Percentiles rank a stretch among this genome's conserved stretches.
Evolutionary conservation across 2,113 vertebrate genomes (phyloP).

Genomic region (Pelodiscus sinensis): DNA sequence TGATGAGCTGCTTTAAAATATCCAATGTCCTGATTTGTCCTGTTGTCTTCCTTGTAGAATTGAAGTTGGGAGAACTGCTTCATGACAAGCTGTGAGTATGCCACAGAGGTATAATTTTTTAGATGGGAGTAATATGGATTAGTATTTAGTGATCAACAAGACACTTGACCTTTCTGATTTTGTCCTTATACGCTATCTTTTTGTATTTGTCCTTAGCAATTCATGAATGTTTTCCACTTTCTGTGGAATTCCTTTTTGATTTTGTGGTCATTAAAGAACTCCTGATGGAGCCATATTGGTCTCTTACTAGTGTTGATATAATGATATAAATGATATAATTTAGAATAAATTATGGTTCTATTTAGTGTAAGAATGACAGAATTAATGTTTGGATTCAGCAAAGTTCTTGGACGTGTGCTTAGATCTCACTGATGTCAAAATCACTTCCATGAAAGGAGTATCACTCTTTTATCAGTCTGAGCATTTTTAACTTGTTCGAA

Average conservation of each 20-base stretch:
- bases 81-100: slow-evolving; percentile 98
- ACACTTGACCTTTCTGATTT: neutral
- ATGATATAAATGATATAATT: neutral
- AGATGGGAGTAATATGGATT: neutral
- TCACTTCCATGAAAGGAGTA: neutral
- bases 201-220: neutral
- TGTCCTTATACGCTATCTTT: neutral
- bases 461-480: neutral
- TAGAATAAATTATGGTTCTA: neutral
- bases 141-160: neutral
- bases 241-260: neutral
- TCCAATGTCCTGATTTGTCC: neutral
- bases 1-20: neutral
- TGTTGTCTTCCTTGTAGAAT: slow-evolving; percentile 82
- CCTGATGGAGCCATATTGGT: neutral
- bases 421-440: neutral
- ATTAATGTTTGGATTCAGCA: neutral
- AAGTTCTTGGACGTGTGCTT: neutral
- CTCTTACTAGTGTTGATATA: neutral
- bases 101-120: neutral
- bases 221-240: neutral
- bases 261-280: neutral
- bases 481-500: neutral
- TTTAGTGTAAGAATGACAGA: neutral
- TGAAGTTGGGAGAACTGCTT: slow-evolving; percentile 96